Conservation (phyloP, 2,888 invertebrate genomes). For the Pachymerium ferrugineum region DNA sequence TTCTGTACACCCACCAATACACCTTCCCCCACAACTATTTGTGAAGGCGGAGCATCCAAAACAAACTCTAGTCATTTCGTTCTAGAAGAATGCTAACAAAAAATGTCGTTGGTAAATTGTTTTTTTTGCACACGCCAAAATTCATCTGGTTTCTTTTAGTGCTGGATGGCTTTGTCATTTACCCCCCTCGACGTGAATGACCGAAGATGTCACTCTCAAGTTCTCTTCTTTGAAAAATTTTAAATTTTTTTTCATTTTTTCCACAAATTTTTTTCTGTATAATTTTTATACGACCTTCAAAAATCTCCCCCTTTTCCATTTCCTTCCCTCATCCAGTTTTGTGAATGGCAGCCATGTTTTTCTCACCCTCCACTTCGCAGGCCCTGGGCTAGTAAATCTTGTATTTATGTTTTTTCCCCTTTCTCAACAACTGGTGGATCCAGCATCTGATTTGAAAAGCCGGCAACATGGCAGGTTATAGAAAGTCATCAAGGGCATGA, state of each 20-base stretch:
- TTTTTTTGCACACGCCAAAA: too few species aligned
- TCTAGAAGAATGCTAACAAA: too few species aligned
- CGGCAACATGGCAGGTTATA: not conserved
- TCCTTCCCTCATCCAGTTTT: slow-evolving; percentile 7
- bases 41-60: not conserved
- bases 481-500: slow-evolving; percentile 17
- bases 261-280: not conserved
- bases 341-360: slow-evolving; percentile 5
- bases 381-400: slow-evolving; percentile 4
- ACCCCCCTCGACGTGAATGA: too few species aligned
- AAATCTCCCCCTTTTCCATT: not conserved
- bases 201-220: too few species aligned
- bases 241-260: not conserved
- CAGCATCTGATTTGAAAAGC: slow-evolving; percentile 7
- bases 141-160: too few species aligned
- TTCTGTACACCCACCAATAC: not conserved
- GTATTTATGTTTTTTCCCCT: slow-evolving; percentile 19
- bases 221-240: not conserved
- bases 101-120: too few species aligned
- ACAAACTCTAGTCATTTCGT: too few species aligned
- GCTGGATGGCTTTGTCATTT: too few species aligned
- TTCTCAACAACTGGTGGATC: slow-evolving; percentile 17
- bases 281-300: not conserved
- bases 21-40: not conserved
- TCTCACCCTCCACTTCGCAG: not conserved